Evolutionary conservation across 2,797 vertebrate species (phyloP).

Genomic region (Neostethus bicornis): DNA sequence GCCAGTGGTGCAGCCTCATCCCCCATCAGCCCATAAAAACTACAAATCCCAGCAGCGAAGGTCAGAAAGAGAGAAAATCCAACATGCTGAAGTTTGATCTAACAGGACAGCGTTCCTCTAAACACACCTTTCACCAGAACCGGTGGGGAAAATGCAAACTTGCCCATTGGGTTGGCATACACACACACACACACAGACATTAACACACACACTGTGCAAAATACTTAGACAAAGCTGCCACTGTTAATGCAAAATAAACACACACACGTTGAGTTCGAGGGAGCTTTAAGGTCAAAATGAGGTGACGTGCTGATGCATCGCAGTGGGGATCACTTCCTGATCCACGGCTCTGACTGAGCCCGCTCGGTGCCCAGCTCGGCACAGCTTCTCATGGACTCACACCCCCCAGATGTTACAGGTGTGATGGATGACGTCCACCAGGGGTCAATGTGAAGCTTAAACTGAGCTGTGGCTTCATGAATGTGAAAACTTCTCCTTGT

Average conservation of each 20-base stretch:
- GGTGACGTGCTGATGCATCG: conserved; percentile 71
- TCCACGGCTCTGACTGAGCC: conserved; percentile 43
- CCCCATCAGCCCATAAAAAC: conserved; percentile 58
- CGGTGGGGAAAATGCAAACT: conserved; percentile 37
- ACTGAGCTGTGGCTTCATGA: not conserved
- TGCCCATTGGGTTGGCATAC: conserved; percentile 27
- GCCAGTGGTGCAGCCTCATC: conserved; percentile 48
- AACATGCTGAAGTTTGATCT: conserved; percentile 17
- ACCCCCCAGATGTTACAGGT: not conserved
- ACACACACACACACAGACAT: conserved; percentile 7
- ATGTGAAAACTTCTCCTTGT: not conserved
- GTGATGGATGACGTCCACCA: conserved; percentile 9
- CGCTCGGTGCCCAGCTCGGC: conserved; percentile 12
- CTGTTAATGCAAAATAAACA: conserved; percentile 15
- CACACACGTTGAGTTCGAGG: conserved; percentile 31
- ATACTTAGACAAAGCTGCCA: not conserved
- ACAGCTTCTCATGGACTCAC: conserved; percentile 21
- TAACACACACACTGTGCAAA: conserved; percentile 1
- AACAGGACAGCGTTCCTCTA: conserved; percentile 24
- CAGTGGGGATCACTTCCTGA: conserved; percentile 68
- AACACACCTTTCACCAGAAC: conserved; percentile 34
- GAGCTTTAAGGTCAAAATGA: conserved; percentile 61
- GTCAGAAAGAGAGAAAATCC: conserved; percentile 22
- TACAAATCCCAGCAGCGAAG: conserved; percentile 59
- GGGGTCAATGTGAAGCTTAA: not conserved